These are phyloP conservation scores for Heteromyza rotundicornis DNA, from an alignment of 2,888 invertebrate species.

Conservation along the genomic window DNA sequence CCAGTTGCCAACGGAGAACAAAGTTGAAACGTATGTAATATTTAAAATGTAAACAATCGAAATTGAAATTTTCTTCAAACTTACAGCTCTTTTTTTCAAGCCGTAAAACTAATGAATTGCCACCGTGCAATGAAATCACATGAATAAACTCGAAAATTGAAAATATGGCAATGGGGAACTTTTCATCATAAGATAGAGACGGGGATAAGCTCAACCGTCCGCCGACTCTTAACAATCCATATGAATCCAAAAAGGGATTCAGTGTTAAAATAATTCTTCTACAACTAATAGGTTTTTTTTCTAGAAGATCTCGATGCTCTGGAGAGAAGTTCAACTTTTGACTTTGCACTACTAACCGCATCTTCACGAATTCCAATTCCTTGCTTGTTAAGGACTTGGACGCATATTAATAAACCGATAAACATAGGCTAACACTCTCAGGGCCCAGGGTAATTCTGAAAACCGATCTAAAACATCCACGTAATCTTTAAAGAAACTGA, in stretches of 20 bases:
- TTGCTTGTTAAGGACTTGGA: not conserved
- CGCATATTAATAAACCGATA: no score
- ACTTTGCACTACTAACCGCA: not conserved
- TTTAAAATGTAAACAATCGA: no score
- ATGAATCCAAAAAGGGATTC: not conserved
- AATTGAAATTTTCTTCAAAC: no score
- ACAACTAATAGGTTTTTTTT: not conserved
- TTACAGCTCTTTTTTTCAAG: no score
- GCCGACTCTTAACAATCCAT: not conserved
- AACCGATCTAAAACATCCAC: not conserved
- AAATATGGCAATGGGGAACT: not conserved
- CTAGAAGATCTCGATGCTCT: not conserved
- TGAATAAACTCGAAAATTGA: not conserved
- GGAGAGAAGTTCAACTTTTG: not conserved
- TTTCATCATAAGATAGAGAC: not conserved
- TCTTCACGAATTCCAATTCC: not conserved
- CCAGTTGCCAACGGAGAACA: no score
- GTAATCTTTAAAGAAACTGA: not conserved
- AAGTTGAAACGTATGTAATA: no score
- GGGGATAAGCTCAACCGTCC: not conserved
- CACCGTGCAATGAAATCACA: not conserved
- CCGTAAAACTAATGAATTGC: conserved; percentile 11
- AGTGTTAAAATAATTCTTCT: not conserved
- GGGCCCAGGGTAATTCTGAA: not conserved
- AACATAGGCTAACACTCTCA: no score